A percentile compares a stretch with the other conserved stretches of the same genome.
phyloP scores from a whole-genome alignment of 2,113 vertebrate genomes.

The Oreotrochilus melanogaster region DNA sequence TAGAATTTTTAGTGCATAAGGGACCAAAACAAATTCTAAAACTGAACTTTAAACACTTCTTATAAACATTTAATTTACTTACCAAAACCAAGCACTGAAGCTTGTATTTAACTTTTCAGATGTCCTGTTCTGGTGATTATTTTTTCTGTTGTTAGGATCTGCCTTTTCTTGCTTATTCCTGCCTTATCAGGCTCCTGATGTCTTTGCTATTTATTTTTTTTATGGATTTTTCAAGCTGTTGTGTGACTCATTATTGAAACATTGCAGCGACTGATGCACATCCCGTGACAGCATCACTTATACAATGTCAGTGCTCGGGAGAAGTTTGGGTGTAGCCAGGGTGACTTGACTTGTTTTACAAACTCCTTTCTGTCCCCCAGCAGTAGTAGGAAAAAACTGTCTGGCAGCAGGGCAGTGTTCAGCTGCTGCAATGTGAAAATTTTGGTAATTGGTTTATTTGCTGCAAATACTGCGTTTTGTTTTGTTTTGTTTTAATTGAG shows the following conservation, averaged over 20 bases:
- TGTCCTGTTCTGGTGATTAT: neutral
- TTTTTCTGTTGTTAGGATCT: neutral
- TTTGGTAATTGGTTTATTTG: neutral
- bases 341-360: neutral
- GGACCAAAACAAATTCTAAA: neutral
- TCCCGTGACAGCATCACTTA: constrained; percentile 65
- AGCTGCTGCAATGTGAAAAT: constrained; percentile 28
- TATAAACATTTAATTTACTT: neutral
- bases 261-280: constrained; percentile 49
- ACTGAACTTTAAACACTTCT: neutral
- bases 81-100: neutral
- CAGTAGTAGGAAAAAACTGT: neutral
- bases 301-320: constrained; percentile 21
- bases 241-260: constrained; percentile 74
- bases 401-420: constrained; percentile 4
- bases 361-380: constrained; percentile 15
- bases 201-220: neutral
- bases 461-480: neutral
- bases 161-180: neutral
- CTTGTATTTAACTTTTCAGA: neutral
- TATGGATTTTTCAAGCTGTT: constrained; percentile 60
- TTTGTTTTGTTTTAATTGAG: neutral
- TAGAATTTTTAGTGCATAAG: neutral
- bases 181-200: constrained; percentile 29
- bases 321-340: constrained; percentile 43